phyloP scores from a whole-genome alignment of 2,888 invertebrate genomes.

The Axea sp. region DNA sequence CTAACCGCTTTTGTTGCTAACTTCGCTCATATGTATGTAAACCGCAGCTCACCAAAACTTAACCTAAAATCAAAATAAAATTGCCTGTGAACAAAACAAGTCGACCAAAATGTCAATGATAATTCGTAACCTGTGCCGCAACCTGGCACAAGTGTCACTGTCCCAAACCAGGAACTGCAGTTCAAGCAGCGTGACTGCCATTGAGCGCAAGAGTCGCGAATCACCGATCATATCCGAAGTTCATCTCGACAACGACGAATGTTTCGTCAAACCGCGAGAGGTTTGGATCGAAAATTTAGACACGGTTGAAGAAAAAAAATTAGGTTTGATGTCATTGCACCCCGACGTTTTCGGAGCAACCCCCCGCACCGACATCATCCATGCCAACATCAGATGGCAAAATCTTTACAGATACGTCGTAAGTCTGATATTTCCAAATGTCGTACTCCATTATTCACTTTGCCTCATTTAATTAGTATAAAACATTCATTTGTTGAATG shows the following conservation, averaged over 20 bases:
- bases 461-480: no score
- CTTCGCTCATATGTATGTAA: no score
- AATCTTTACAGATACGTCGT: slow-evolving; percentile 88
- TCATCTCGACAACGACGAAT: slow-evolving; percentile 62
- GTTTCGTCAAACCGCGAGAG: slow-evolving; percentile 84
- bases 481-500: no score
- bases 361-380: slow-evolving; percentile 93
- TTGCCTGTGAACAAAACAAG: no score
- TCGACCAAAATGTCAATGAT: slow-evolving; percentile 70
- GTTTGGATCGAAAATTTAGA: slow-evolving; percentile 93
- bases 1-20: no score
- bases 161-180: slow-evolving; percentile 63
- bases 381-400: slow-evolving; percentile 94
- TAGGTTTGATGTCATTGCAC: slow-evolving; percentile 94
- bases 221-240: slow-evolving; percentile 77
- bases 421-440: no score
- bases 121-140: slow-evolving; percentile 64
- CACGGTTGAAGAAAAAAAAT: slow-evolving; percentile 86
- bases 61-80: no score
- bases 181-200: slow-evolving; percentile 62
- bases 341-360: slow-evolving; percentile 91
- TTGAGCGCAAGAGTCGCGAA: slow-evolving; percentile 33
- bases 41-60: no score
- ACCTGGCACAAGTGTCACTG: slow-evolving; percentile 19
- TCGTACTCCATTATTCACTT: no score